Percentiles rank a stretch among this genome's conserved stretches.
These are phyloP conservation scores for Hemithea aestivaria DNA, from an alignment of 2,888 invertebrate species.

Conservation along the genomic window DNA sequence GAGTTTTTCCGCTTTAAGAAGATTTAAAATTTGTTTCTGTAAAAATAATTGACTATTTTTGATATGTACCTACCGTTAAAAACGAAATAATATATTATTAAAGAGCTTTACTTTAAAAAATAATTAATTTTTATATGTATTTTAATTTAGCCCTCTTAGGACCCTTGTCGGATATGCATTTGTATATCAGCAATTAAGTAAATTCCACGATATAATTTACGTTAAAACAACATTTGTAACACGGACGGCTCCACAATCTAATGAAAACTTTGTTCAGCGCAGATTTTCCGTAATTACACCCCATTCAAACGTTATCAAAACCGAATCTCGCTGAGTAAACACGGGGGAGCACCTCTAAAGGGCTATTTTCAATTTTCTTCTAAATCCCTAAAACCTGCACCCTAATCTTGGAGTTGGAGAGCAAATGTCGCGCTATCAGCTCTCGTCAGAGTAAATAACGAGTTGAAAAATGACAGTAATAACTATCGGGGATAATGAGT, in stretches of 20 bases:
- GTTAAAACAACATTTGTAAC: neutral
- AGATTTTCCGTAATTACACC: slow-evolving; percentile 25
- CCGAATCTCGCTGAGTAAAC: slow-evolving; percentile 37
- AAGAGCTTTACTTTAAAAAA: too few relatives aligned
- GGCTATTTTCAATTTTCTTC: slow-evolving; percentile 69
- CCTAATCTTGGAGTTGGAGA: slow-evolving; percentile 67
- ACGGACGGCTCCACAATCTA: slow-evolving; percentile 13
- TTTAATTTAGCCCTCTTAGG: too few relatives aligned
- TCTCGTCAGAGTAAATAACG: slow-evolving; percentile 76
- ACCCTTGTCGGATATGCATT: too few relatives aligned
- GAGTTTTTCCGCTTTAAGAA: too few relatives aligned
- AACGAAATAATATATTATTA: too few relatives aligned
- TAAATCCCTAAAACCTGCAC: slow-evolving; percentile 63
- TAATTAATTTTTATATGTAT: too few relatives aligned
- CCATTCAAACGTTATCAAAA: slow-evolving; percentile 32
- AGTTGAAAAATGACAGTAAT: slow-evolving; percentile 80
- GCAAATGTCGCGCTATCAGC: slow-evolving; percentile 76
- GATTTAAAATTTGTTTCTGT: too few relatives aligned
- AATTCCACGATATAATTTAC: neutral
- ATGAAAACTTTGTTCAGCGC: slow-evolving; percentile 17
- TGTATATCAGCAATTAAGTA: slow-evolving; percentile 1
- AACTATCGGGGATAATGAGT: slow-evolving; percentile 76
- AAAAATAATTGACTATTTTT: too few relatives aligned
- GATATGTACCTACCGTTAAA: too few relatives aligned
- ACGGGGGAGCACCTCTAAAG: slow-evolving; percentile 49